Conservation (phyloP, 2,797 vertebrate genomes). For the Gila robusta region DNA sequence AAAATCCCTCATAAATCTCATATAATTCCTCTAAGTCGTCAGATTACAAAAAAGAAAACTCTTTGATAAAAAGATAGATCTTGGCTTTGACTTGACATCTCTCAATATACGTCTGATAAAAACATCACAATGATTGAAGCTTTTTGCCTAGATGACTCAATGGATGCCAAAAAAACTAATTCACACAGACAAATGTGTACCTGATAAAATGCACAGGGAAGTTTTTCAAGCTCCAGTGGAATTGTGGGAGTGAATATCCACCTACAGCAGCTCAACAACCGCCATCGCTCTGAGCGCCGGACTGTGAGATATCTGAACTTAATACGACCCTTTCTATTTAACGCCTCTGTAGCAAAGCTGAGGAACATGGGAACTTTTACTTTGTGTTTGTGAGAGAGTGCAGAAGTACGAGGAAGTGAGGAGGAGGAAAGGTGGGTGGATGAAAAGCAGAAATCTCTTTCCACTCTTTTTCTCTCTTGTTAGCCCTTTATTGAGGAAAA, state of each 20-base stretch:
- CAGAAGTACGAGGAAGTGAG: constrained; percentile 14
- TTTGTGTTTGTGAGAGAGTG: neutral
- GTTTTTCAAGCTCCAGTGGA: constrained; percentile 14
- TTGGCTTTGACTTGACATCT: neutral
- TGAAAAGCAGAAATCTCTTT: constrained; percentile 41
- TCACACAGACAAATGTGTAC: neutral
- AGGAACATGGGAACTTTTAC: constrained; percentile 37
- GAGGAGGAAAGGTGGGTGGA: constrained; percentile 46
- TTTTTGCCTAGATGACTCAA: constrained; percentile 36
- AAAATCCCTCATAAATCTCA: neutral
- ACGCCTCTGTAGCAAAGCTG: constrained; percentile 44
- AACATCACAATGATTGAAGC: neutral
- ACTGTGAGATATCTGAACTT: constrained; percentile 2
- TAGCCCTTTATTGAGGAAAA: constrained; percentile 4
- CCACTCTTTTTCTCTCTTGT: constrained; percentile 12
- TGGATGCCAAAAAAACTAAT: constrained; percentile 1
- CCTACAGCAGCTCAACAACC: constrained; percentile 47
- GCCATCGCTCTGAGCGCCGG: neutral
- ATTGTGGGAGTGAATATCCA: constrained; percentile 33
- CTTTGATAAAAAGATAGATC: constrained; percentile 5
- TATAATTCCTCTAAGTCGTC: neutral
- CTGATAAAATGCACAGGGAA: neutral
- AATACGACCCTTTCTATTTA: neutral
- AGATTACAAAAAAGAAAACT: neutral
- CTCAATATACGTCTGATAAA: constrained; percentile 8